Percentiles rank a stretch among this genome's conserved stretches.
Evolutionary conservation across 2,113 vertebrate genomes (phyloP).

Genomic region (Bufo gargarizans): DNA sequence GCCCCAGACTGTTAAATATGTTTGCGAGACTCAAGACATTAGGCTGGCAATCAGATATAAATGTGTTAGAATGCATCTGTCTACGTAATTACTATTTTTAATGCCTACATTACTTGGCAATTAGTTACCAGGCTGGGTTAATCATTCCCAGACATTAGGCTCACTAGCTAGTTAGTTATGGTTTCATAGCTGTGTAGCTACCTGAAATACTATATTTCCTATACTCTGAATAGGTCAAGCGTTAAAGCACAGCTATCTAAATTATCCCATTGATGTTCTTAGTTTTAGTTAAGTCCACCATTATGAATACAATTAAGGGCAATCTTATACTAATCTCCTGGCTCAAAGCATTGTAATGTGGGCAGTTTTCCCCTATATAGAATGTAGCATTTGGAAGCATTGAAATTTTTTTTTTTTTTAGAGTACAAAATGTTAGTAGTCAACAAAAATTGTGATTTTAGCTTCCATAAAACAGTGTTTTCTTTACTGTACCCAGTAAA

Average conservation of each 20-base stretch:
- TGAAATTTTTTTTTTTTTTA: background rate
- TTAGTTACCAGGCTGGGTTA: conserved; percentile 42
- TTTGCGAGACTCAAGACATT: background rate
- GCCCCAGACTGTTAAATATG: background rate
- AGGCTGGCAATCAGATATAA: background rate
- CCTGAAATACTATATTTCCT: background rate
- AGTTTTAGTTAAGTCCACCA: conserved; percentile 17
- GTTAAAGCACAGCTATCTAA: conserved; percentile 26
- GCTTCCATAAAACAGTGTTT: no score
- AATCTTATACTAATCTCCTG: background rate
- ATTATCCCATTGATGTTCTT: background rate
- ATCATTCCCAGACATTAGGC: conserved; percentile 61
- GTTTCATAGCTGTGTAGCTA: conserved; percentile 54
- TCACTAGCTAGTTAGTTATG: conserved; percentile 59
- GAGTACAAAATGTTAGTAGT: background rate
- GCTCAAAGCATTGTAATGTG: background rate
- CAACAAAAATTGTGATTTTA: no score
- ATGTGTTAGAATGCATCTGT: background rate
- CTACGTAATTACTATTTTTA: background rate
- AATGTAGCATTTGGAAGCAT: background rate
- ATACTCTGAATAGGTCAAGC: background rate
- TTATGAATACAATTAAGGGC: conserved; percentile 10
- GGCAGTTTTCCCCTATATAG: background rate
- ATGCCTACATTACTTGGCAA: background rate
- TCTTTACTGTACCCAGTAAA: no score